phyloP scores from a whole-genome alignment of 2,113 vertebrate genomes.

The Rhea pennata region DNA sequence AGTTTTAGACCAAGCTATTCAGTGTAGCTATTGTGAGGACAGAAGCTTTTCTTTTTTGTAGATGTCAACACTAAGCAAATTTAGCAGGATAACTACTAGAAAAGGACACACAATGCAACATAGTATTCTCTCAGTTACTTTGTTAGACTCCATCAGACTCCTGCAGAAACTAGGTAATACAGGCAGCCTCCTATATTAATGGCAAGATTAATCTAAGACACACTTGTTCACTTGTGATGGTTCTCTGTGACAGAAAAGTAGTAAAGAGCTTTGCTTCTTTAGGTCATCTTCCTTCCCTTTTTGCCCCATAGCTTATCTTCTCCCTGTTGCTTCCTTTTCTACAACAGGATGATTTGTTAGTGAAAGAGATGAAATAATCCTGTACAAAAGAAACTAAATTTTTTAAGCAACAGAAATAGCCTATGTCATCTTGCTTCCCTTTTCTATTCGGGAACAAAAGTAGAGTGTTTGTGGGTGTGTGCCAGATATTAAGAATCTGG shows the following conservation, averaged over 20 bases:
- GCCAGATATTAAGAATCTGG: not conserved
- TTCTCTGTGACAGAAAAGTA: not conserved
- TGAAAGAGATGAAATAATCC: not conserved
- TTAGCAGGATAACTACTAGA: not conserved
- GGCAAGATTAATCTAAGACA: not conserved
- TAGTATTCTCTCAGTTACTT: not conserved
- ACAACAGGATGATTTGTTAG: not conserved
- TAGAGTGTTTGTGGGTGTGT: not conserved
- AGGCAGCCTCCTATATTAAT: not conserved
- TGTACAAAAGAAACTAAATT: not conserved
- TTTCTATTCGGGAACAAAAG: not conserved
- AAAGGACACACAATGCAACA: not conserved
- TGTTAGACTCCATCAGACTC: not conserved
- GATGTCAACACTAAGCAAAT: not conserved
- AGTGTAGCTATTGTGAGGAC: not conserved
- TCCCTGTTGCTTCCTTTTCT: not conserved
- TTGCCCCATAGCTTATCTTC: not conserved
- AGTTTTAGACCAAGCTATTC: no score
- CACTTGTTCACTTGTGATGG: not conserved
- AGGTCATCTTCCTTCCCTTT: not conserved
- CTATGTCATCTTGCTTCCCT: not conserved
- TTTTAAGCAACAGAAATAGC: not conserved
- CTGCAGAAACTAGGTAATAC: not conserved
- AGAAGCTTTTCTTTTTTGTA: not conserved
- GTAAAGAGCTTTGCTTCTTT: not conserved